Conservation (phyloP, 64 coral and sea anemone genomes). For the Actinia equina region DNA sequence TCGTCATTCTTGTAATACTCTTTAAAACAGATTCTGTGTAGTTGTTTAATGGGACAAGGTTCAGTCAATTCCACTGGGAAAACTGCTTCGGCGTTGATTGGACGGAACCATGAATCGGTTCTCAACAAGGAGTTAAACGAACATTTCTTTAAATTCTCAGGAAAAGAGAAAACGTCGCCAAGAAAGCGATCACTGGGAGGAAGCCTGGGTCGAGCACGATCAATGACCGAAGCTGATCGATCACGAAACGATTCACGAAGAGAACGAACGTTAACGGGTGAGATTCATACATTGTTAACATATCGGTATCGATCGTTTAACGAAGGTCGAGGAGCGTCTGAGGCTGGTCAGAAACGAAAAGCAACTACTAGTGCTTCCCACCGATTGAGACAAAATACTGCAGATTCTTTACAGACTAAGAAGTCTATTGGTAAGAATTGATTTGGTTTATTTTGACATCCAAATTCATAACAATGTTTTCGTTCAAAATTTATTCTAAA, state of each 20-base stretch:
- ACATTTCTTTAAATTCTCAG: slow-evolving; percentile 6
- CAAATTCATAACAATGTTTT: background rate
- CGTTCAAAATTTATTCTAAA: background rate
- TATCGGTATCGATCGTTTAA: slow-evolving; percentile 35
- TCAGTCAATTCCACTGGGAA: no score
- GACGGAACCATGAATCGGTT: no score
- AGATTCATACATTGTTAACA: slow-evolving; percentile 33
- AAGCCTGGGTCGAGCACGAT: slow-evolving; percentile 25
- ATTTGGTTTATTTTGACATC: background rate
- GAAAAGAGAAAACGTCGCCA: slow-evolving; percentile 46
- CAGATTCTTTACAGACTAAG: background rate
- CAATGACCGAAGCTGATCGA: slow-evolving; percentile 43
- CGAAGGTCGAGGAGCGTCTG: slow-evolving; percentile 9
- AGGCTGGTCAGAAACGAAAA: slow-evolving; percentile 6
- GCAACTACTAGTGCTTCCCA: background rate
- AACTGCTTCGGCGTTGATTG: no score
- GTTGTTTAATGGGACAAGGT: no score
- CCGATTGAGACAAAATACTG: background rate
- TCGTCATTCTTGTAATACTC: no score
- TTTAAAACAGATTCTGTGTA: no score
- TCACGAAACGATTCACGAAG: background rate
- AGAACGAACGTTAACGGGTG: slow-evolving; percentile 50
- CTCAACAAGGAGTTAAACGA: no score
- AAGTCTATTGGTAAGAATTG: background rate
- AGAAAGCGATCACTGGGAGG: slow-evolving; percentile 33